Base-by-base conservation (phyloP, 2,888 invertebrate species). In the Lymantria monacha region DNA sequence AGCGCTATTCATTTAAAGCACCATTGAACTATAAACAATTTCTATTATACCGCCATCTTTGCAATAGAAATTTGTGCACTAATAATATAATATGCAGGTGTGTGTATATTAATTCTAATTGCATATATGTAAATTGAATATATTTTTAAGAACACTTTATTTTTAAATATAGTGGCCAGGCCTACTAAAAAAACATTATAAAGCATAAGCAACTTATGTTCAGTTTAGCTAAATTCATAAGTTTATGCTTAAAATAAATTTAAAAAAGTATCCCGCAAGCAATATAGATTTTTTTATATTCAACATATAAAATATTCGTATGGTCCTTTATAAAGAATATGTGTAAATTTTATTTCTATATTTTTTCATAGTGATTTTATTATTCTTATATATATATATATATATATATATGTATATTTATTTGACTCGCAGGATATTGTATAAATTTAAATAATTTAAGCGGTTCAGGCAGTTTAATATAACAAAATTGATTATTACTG, bases 251-350 rank as follows among this genome's bases (percentile, higher is more conserved):
- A 13, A 1, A 12, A 42, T n/a, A n/a, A n/a, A n/a, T n/a, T n/a
- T n/a, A 38, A 12, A 43, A 47, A 50, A 42, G 46, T 50, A 50
- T 50, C 50, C 50, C 46, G 42, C 36, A 42, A 42, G 22, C 50
- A 46, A 22, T 22, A 22, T 2, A 22, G 22, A 22, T 22, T 22
- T 22, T n/a, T n/a, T 3, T 5, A 22, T 22, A 22, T 22, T 2
- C 22, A 22, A 22, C 5, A 22, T 22, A 22, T 22, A 22, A 22
- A 22, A 22, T 42, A 46, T 11, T 9, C 36, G 36, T 11, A 7
- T n/a, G 30, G 10, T 42, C 22, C 10, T 22, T 3, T 42, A 7
- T 8, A 15, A 11, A 15, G 12, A 15, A 10, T 14, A 14, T 15
- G 11, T 15, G 42, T 37, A 9, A 9, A 44, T 22, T 40, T 40